These are phyloP conservation scores for Rallus crepitans DNA, from an alignment of 2,797 vertebrate species.

Conservation along the genomic window DNA sequence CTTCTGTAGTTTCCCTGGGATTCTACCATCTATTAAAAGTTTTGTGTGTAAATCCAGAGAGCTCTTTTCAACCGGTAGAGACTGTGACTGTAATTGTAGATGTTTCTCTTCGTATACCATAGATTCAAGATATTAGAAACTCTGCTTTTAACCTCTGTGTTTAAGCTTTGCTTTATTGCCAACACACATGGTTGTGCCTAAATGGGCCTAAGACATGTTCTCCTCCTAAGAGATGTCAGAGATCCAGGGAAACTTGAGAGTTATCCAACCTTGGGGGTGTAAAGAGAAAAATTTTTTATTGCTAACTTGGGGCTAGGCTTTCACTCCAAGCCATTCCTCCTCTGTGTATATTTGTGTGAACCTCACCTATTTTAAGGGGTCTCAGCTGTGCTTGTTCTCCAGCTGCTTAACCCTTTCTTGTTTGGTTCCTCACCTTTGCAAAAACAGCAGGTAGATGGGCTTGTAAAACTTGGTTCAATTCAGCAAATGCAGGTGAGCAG, in stretches of 20 bases:
- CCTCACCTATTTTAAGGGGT: constrained; percentile 33
- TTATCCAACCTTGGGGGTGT: not conserved
- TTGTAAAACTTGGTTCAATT: not conserved
- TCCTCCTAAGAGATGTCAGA: not conserved
- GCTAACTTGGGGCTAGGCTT: not conserved
- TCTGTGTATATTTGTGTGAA: constrained; percentile 8
- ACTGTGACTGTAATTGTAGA: not conserved
- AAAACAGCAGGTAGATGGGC: not conserved
- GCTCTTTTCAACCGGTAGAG: not conserved
- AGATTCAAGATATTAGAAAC: not conserved
- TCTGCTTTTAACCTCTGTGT: not conserved
- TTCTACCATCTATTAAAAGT: not conserved
- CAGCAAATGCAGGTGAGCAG: not conserved
- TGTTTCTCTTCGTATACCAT: not conserved
- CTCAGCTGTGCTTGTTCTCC: constrained; percentile 30
- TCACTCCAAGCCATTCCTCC: not conserved
- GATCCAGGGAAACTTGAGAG: not conserved
- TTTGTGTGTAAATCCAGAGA: not conserved
- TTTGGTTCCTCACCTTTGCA: not conserved
- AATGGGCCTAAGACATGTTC: not conserved
- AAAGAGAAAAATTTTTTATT: constrained; percentile 19
- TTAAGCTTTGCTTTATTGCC: constrained; percentile 6
- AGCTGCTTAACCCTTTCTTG: constrained; percentile 40
- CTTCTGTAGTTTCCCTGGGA: not conserved
- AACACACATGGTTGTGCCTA: not conserved